Conservation (phyloP, 1,140 invertebrate species). For the Medauroidea extradentata region DNA sequence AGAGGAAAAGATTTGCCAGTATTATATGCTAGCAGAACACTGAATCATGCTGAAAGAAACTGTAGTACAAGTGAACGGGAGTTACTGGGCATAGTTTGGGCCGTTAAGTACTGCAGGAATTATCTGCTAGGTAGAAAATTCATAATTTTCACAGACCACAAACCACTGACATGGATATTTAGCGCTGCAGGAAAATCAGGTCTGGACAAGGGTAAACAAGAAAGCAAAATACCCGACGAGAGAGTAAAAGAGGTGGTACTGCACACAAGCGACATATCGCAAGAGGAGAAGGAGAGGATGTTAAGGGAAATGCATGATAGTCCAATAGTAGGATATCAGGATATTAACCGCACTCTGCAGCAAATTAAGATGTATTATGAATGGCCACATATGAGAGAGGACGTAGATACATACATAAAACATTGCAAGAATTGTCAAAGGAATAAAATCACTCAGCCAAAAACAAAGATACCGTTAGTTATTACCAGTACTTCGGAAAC, state of each 20-base stretch:
- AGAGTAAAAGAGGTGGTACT: no score
- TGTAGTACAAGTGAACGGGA: slow-evolving; percentile 48
- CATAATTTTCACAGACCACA: slow-evolving; percentile 48
- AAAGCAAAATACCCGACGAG: no score
- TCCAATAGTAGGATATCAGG: no score
- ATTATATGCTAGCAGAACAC: slow-evolving; percentile 32
- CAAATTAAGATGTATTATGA: slow-evolving; percentile 1
- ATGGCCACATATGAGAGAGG: slow-evolving; percentile 8
- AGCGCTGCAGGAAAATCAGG: neutral
- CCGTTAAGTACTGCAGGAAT: slow-evolving; percentile 41
- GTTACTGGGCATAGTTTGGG: slow-evolving; percentile 49
- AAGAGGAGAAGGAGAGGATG: neutral
- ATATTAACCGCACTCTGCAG: neutral
- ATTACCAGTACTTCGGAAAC: neutral
- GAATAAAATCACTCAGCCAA: slow-evolving; percentile 3
- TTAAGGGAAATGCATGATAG: slow-evolving; percentile 1
- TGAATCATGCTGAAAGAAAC: slow-evolving; percentile 33
- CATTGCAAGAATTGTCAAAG: slow-evolving; percentile 12
- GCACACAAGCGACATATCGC: neutral
- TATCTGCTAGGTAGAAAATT: slow-evolving; percentile 47
- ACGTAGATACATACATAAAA: slow-evolving; percentile 3
- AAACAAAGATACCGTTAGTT: neutral
- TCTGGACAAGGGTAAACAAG: no score
- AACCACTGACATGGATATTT: slow-evolving; percentile 45
- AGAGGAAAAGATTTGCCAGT: slow-evolving; percentile 14